Percentiles rank a stretch among this genome's conserved stretches.
These are phyloP conservation scores for Tylochromis polylepis DNA, from an alignment of 2,113 vertebrate species.

Conservation along the genomic window DNA sequence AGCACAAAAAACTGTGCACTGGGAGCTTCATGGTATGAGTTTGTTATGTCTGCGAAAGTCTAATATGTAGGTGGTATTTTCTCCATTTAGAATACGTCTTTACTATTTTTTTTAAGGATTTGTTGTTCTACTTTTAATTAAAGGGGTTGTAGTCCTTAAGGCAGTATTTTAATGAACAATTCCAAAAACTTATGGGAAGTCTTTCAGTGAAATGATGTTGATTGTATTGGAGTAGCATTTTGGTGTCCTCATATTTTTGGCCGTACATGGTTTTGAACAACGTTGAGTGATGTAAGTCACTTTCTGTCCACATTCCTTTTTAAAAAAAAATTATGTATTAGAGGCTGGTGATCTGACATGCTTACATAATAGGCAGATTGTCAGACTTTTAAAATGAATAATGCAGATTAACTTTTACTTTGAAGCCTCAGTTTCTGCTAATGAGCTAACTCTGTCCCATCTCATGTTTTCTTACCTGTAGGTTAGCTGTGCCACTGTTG, in stretches of 20 bases:
- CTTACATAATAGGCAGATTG: neutral
- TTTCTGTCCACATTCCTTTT: neutral
- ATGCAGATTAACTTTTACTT: neutral
- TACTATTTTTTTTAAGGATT: neutral
- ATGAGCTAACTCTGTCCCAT: neutral
- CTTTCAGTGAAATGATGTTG: neutral
- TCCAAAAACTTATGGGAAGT: neutral
- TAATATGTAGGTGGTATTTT: neutral
- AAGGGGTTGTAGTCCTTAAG: neutral
- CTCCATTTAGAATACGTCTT: neutral
- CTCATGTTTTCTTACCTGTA: neutral
- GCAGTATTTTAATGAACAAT: neutral
- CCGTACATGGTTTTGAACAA: neutral
- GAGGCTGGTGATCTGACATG: neutral
- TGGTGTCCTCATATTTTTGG: neutral
- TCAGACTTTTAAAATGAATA: neutral
- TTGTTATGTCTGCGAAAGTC: neutral
- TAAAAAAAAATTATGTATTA: rapidly evolving
- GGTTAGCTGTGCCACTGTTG: neutral
- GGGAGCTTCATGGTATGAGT: neutral
- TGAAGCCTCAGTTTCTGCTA: neutral
- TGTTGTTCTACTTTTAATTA: neutral
- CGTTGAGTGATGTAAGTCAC: neutral
- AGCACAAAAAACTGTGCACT: neutral
- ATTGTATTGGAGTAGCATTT: neutral